A percentile compares a stretch with the other conserved stretches of the same genome.
These are phyloP conservation scores for Chalcis sispes DNA, from an alignment of 2,888 invertebrate genomes.

Conservation along the genomic window DNA sequence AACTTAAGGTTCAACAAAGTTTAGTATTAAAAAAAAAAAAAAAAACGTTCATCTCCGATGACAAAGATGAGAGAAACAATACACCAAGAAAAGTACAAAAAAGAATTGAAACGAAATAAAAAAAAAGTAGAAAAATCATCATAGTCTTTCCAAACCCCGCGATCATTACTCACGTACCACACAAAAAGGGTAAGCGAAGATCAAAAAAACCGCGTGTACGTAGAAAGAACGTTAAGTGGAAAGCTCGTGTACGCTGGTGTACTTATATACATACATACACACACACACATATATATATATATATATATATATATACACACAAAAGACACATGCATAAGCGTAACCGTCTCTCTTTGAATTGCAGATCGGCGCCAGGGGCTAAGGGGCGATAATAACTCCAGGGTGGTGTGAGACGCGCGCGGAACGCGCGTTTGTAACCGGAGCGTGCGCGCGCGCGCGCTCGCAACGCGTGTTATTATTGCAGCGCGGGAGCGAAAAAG, in stretches of 20 bases:
- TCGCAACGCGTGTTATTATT: neutral
- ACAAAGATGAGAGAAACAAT: slow-evolving; percentile 29
- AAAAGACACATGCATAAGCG: slow-evolving; percentile 2
- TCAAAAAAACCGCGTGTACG: neutral
- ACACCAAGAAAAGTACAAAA: neutral
- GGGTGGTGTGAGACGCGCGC: slow-evolving; percentile 4
- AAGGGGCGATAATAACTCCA: slow-evolving; percentile 44
- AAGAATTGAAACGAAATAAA: neutral
- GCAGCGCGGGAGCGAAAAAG: neutral
- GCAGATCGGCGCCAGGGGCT: slow-evolving; percentile 52
- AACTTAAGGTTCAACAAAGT: neutral
- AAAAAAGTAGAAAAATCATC: neutral
- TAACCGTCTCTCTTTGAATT: slow-evolving; percentile 35
- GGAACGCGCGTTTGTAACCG: neutral
- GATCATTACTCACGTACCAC: neutral
- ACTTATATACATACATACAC: no score
- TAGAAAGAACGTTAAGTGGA: neutral
- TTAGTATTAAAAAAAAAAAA: neutral
- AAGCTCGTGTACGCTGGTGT: no score
- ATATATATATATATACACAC: no score
- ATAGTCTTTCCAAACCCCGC: neutral
- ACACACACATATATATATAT: no score
- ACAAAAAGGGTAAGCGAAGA: neutral
- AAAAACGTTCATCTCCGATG: neutral
- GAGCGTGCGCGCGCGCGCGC: neutral